Conservation (phyloP, 2,113 vertebrate species). For the Dipodomys ordii region DNA sequence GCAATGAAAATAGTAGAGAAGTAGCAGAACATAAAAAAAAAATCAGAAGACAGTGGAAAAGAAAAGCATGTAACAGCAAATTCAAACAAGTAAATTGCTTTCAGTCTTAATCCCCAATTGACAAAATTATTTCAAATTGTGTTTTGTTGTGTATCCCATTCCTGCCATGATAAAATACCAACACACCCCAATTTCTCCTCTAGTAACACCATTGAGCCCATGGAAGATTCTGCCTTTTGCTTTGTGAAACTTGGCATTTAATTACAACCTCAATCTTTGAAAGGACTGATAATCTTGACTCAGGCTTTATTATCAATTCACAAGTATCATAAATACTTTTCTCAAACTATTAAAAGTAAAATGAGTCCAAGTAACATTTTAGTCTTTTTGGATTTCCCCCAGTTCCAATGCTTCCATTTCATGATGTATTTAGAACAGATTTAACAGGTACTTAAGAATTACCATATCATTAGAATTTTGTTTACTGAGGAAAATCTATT, state of each 20-base stretch:
- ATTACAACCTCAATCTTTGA: conserved; percentile 76
- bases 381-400: not conserved
- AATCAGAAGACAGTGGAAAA: conserved; percentile 77
- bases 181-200: conserved; percentile 60
- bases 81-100: conserved; percentile 74
- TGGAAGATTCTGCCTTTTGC: conserved; percentile 83
- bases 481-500: conserved; percentile 49
- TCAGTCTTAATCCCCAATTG: conserved; percentile 62
- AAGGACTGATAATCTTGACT: conserved; percentile 71
- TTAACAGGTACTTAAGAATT: not conserved
- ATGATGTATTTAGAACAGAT: not conserved
- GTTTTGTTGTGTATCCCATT: conserved; percentile 31
- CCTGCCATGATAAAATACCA: conserved; percentile 59
- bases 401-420: not conserved
- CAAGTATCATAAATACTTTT: conserved; percentile 55
- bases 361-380: conserved; percentile 12
- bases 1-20: conserved; percentile 80
- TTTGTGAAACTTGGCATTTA: conserved; percentile 87
- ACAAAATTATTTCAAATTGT: conserved; percentile 62
- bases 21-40: conserved; percentile 76
- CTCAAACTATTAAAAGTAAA: conserved; percentile 31
- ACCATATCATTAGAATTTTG: not conserved
- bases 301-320: conserved; percentile 71
- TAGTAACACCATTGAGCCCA: conserved; percentile 44
- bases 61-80: conserved; percentile 79